Evolutionary conservation across 2,888 invertebrate species (phyloP).

Genomic region (Cerastoderma edule): DNA sequence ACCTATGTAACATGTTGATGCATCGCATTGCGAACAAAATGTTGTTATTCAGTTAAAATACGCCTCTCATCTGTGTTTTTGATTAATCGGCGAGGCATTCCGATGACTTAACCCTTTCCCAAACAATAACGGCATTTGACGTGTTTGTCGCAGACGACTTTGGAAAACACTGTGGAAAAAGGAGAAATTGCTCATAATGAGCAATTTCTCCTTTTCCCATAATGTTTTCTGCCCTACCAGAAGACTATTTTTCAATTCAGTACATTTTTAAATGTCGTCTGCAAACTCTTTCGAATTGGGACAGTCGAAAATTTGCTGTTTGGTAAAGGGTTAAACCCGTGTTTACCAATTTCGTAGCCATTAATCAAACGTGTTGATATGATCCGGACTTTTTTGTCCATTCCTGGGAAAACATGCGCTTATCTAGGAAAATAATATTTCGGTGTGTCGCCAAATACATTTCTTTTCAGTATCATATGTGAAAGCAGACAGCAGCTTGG

Average conservation of each 20-base stretch:
- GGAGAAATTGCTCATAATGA: slow-evolving; percentile 1
- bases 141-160: background rate
- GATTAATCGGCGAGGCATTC: background rate
- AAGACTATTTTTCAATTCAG: too few species aligned
- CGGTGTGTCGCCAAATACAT: too few species aligned
- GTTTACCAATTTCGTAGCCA: background rate
- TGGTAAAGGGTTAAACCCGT: background rate
- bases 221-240: too few species aligned
- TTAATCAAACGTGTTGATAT: background rate
- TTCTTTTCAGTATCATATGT: too few species aligned
- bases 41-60: background rate
- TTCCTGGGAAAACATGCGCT: background rate
- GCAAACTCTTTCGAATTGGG: background rate
- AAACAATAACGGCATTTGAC: background rate
- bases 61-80: background rate
- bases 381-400: background rate
- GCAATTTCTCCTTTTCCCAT: slow-evolving; percentile 7
- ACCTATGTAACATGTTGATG: background rate
- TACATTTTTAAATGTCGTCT: too few species aligned
- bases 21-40: background rate
- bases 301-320: background rate
- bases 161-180: slow-evolving; percentile 14
- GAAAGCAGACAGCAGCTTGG: too few species aligned
- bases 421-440: too few species aligned
- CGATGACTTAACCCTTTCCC: background rate